Conservation (phyloP, 1,140 invertebrate species). For the Protaetia brevitarsis region DNA sequence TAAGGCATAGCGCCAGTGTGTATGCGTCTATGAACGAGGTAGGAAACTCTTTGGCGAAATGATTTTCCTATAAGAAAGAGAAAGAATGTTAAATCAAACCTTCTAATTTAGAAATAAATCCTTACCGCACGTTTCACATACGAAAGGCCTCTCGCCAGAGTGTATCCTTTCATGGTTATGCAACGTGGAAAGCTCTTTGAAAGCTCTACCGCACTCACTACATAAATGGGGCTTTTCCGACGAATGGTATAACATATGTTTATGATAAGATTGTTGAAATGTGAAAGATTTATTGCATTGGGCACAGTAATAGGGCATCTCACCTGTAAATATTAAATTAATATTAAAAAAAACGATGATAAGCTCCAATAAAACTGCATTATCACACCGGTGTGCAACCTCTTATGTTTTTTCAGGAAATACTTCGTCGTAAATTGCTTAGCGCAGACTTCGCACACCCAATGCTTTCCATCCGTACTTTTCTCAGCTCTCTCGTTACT, state of each 20-base stretch:
- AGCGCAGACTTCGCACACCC: constrained; percentile 80
- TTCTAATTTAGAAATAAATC: background rate
- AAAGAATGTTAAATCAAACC: constrained; percentile 18
- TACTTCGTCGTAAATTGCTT: constrained; percentile 88
- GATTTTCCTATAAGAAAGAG: constrained; percentile 68
- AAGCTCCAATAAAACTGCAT: background rate
- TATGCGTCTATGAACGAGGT: constrained; percentile 78
- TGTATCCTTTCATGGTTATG: constrained; percentile 86
- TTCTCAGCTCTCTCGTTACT: constrained; percentile 1
- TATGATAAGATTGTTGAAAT: constrained; percentile 89
- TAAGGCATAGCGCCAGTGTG: constrained; percentile 82
- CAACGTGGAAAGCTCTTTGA: constrained; percentile 84
- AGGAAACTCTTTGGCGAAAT: constrained; percentile 81
- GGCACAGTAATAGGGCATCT: constrained; percentile 81
- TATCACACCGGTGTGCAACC: constrained; percentile 74
- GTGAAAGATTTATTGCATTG: constrained; percentile 86
- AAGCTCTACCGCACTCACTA: constrained; percentile 73
- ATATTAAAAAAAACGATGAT: background rate
- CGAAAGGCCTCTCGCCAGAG: constrained; percentile 85
- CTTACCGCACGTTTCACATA: constrained; percentile 86
- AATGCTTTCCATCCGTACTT: constrained; percentile 48
- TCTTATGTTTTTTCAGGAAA: constrained; percentile 85
- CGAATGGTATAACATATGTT: constrained; percentile 81
- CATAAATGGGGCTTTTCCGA: constrained; percentile 82
- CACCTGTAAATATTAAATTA: constrained; percentile 58